Conservation (phyloP, 2,113 vertebrate genomes). For the Pteropus alecto region DNA sequence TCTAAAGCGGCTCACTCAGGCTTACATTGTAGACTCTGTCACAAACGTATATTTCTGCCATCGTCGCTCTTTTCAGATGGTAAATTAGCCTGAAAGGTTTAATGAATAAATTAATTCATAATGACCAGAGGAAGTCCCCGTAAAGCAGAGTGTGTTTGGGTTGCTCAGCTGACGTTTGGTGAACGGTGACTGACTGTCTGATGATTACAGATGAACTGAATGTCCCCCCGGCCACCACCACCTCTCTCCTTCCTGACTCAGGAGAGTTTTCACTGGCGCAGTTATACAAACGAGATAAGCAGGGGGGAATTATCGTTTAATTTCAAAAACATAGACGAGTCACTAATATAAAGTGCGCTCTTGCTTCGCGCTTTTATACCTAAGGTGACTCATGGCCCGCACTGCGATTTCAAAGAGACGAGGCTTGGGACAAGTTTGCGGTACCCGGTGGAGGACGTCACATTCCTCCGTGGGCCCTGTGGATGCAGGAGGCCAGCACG, state of each 20-base stretch:
- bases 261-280: neutral
- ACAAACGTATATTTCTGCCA: neutral
- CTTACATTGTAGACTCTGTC: neutral
- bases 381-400: rapidly evolving
- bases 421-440: rapidly evolving
- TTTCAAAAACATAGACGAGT: conserved; percentile 1
- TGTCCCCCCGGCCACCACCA: too few species aligned
- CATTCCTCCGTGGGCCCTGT: rapidly evolving
- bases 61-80: neutral
- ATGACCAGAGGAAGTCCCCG: neutral
- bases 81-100: conserved; percentile 19
- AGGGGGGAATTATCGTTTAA: neutral
- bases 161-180: neutral
- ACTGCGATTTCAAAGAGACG: neutral
- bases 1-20: neutral
- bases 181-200: neutral
- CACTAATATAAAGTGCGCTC: neutral
- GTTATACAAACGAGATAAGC: neutral
- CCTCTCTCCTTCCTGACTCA: neutral
- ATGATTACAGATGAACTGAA: neutral
- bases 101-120: conserved; percentile 26
- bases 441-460: rapidly evolving
- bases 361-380: rapidly evolving
- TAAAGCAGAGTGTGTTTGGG: neutral
- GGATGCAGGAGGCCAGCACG: rapidly evolving